Evolutionary conservation across 2,888 invertebrate species (phyloP), one percentile per base, ranked within the genome.

Genomic region (Campoplex capitator): DNA sequence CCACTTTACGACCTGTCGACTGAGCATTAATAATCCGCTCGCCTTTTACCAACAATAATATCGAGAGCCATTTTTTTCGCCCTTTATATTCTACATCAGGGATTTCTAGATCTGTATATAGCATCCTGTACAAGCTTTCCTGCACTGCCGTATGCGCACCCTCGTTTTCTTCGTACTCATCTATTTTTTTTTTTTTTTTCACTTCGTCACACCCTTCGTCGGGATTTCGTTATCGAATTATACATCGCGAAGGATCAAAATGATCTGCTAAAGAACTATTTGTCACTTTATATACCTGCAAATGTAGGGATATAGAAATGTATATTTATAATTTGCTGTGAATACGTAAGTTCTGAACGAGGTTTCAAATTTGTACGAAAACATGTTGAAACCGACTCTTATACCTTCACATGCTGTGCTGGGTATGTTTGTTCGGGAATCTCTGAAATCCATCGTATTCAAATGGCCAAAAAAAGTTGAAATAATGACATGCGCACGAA

Each of bases 1-100:
- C 91, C 91, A 89, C 91, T 92, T 92, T 92, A 92, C 91, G 92
- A 92, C 90, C 91, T 92, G 92, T 91, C 92, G 92, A 92, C 91
- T 92, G 90, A 91, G 91, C 92, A 90, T 91, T 92, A 91, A 92
- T 90, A 92, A 91, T 91, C 89, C 90, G 89, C 89, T 89, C 88
- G 87, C 86, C 89, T 88, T 76, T 87, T 88, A 88, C 84, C 88
- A 81, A 89, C 88, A 90, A 90, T 90, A 89, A 90, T 89, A 90
- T 90, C 88, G 88, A 86, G 88, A 80, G 80, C 45, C 65, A 83
- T 83, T 86, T 83, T 83, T 83, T 54, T n/a, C 85, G 83, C 86
- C 79, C 83, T 83, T 79, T 77, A 58, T 83, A 83, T 74, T 79
- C 75, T 83, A 45, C 77, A 77, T 77, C 73, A 38, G 48, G 67